Conservation (phyloP, 2,797 vertebrate genomes). For the Strix occidentalis region DNA sequence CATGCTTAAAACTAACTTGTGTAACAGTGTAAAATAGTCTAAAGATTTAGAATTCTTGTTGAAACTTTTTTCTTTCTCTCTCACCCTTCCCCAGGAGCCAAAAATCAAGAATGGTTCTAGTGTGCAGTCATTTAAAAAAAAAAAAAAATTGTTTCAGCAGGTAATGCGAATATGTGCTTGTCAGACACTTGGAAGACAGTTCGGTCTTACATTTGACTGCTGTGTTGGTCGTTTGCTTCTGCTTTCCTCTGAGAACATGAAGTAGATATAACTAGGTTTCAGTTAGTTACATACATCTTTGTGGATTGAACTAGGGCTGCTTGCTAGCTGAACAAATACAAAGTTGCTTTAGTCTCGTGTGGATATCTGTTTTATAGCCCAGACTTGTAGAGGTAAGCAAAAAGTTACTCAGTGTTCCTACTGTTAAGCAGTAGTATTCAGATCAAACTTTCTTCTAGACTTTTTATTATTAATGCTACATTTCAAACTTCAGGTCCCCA, state of each 20-base stretch:
- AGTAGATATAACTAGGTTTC: background rate
- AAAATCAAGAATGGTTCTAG: background rate
- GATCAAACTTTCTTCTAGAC: background rate
- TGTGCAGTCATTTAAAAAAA: background rate
- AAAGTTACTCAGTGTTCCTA: background rate
- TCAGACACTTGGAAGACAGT: background rate
- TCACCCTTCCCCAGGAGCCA: background rate
- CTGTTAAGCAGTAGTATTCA: background rate
- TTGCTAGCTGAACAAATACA: background rate
- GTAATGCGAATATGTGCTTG: background rate
- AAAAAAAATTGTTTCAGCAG: background rate
- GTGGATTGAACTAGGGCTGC: fast-evolving
- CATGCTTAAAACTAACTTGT: background rate
- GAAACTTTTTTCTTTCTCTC: background rate
- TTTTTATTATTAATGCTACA: background rate
- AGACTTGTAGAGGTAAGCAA: background rate
- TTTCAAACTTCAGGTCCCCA: background rate
- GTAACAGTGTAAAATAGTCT: background rate
- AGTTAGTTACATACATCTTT: fast-evolving
- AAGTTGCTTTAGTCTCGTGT: background rate
- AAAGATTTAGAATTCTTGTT: background rate
- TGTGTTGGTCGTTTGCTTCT: background rate
- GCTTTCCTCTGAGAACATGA: background rate
- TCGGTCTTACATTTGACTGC: background rate
- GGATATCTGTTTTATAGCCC: background rate